A percentile compares a stretch with the other conserved stretches of the same genome.
Evolutionary conservation across 2,113 vertebrate species (phyloP).

Genomic region (Myotis brandtii): DNA sequence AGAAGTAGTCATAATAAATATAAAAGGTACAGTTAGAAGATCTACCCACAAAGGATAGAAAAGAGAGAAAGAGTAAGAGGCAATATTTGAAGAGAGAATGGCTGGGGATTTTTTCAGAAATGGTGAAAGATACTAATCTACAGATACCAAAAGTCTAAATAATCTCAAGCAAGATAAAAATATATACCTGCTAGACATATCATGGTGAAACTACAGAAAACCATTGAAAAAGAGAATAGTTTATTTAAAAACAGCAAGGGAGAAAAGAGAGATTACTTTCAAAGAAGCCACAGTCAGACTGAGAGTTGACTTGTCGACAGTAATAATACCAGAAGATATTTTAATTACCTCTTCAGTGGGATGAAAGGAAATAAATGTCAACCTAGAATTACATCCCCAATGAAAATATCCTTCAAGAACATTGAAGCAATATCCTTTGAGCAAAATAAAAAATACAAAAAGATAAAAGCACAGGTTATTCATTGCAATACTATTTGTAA

Average conservation of each 20-base stretch:
- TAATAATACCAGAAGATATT: not conserved
- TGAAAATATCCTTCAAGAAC: not conserved
- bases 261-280: not conserved
- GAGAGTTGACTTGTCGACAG: not conserved
- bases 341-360: not conserved
- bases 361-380: not conserved
- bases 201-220: not conserved
- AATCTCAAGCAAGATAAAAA: not conserved
- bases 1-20: not conserved
- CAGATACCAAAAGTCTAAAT: not conserved
- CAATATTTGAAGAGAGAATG: not conserved
- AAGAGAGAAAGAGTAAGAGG: not conserved
- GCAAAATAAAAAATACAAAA: conserved; percentile 9
- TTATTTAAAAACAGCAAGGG: not conserved
- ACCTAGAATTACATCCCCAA: not conserved
- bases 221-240: not conserved
- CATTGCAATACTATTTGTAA: not conserved
- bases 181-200: not conserved
- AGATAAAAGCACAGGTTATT: not conserved
- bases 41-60: not conserved
- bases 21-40: not conserved
- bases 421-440: not conserved
- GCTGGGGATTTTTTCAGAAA: not conserved
- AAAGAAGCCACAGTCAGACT: not conserved
- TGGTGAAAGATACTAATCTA: not conserved